These are phyloP conservation scores for Spizaetus ornatus DNA, from an alignment of 2,113 vertebrate genomes.

Conservation along the genomic window DNA sequence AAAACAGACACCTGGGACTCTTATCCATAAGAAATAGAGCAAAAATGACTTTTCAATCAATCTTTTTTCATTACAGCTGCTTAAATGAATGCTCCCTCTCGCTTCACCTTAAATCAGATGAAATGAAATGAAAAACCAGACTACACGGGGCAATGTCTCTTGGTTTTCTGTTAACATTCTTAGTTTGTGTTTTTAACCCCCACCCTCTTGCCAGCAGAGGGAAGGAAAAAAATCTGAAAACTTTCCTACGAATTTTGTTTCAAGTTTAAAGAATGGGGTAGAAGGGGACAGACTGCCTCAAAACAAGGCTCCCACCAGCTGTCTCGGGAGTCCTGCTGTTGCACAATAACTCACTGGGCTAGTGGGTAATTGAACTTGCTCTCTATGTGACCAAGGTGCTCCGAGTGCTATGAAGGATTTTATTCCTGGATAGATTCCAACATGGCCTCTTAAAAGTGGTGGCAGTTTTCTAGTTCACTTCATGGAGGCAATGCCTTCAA, in stretches of 20 bases:
- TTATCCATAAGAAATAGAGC: not conserved
- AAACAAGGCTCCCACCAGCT: not conserved
- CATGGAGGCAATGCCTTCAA: not conserved
- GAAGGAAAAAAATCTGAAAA: not conserved
- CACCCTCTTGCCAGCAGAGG: not conserved
- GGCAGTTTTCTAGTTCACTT: not conserved
- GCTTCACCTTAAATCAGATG: conserved; percentile 4
- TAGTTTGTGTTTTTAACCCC: not conserved
- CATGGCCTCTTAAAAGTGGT: not conserved
- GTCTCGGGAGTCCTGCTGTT: not conserved
- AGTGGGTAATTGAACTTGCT: not conserved
- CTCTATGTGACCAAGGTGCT: not conserved
- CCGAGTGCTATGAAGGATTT: not conserved
- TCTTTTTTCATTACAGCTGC: conserved; percentile 21
- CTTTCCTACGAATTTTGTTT: not conserved
- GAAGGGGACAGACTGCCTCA: not conserved
- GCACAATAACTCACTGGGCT: not conserved
- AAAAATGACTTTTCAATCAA: conserved; percentile 33
- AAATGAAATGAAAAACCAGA: not conserved
- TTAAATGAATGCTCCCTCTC: conserved; percentile 20
- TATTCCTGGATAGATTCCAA: not conserved
- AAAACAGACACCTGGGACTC: conserved; percentile 19
- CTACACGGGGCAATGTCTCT: not conserved
- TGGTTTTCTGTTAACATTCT: not conserved
- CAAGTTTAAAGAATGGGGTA: not conserved